phyloP scores from a whole-genome alignment of 2,113 vertebrate species.

The Vanacampus margaritifer region DNA sequence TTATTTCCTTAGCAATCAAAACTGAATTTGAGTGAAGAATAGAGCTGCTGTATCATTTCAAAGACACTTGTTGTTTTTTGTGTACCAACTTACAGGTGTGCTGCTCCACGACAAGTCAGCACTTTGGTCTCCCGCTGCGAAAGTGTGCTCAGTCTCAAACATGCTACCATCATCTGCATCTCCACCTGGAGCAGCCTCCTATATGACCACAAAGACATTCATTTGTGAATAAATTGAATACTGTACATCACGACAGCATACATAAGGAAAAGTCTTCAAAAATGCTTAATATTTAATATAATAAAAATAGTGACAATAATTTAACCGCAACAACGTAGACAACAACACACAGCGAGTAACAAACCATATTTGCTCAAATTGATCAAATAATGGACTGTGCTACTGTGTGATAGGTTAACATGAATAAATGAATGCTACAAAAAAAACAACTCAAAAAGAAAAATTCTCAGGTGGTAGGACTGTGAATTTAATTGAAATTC shows the following conservation, averaged over 20 bases:
- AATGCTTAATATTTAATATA: no score
- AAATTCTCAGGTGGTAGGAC: no score
- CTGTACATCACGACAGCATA: background rate
- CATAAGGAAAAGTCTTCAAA: no score
- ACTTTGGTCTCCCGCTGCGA: slow-evolving; percentile 49
- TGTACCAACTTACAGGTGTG: slow-evolving; percentile 50
- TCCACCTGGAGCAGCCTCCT: slow-evolving; percentile 66
- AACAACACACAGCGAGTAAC: no score
- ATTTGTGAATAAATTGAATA: background rate
- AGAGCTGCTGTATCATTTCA: background rate
- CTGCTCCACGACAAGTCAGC: slow-evolving; percentile 57
- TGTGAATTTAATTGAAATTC: no score
- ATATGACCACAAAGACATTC: slow-evolving; percentile 11
- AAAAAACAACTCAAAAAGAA: no score
- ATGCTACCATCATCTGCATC: slow-evolving; percentile 75
- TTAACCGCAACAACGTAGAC: background rate
- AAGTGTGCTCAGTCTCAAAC: slow-evolving; percentile 44
- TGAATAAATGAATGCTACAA: no score
- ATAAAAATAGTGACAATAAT: no score
- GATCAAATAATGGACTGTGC: no score
- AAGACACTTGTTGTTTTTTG: background rate
- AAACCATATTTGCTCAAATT: background rate
- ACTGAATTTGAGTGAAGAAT: background rate
- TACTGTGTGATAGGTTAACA: no score
- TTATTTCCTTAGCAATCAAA: background rate